phyloP scores from a whole-genome alignment of 2,797 vertebrate genomes.

The Nannoperca australis region DNA sequence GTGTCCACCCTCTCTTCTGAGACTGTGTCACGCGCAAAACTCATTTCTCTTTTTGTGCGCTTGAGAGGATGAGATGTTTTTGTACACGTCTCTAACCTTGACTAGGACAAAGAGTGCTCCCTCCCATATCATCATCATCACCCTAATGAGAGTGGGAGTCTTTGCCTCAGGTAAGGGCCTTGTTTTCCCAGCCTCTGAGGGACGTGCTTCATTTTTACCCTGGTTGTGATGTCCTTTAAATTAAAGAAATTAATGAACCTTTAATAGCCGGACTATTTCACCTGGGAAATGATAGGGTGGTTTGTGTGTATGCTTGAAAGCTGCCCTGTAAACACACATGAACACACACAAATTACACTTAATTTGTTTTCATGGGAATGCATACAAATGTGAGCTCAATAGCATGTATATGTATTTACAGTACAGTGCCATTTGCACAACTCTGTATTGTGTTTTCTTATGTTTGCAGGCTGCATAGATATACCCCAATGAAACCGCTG shows the following conservation, averaged over 20 bases:
- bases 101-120: slow-evolving; percentile 78
- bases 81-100: slow-evolving; percentile 82
- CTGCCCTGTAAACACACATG: slow-evolving; percentile 46
- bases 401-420: neutral
- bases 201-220: slow-evolving; percentile 67
- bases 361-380: slow-evolving; percentile 49
- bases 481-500: slow-evolving; percentile 55
- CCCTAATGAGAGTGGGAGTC: slow-evolving; percentile 85
- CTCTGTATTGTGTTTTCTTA: slow-evolving; percentile 23
- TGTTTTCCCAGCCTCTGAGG: slow-evolving; percentile 69
- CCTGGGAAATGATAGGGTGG: slow-evolving; percentile 59
- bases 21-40: neutral
- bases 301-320: slow-evolving; percentile 45
- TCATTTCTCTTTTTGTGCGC: slow-evolving; percentile 46
- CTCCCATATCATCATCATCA: slow-evolving; percentile 72
- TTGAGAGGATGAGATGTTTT: slow-evolving; percentile 57
- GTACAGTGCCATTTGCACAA: neutral
- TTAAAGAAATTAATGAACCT: slow-evolving; percentile 86
- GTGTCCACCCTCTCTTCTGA: slow-evolving; percentile 15
- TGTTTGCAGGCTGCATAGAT: slow-evolving; percentile 42
- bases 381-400: slow-evolving; percentile 32
- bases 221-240: slow-evolving; percentile 82
- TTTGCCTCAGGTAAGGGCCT: slow-evolving; percentile 84
- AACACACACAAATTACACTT: slow-evolving; percentile 37
- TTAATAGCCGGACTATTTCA: slow-evolving; percentile 76